Percentiles rank a stretch among this genome's conserved stretches.
Evolutionary conservation across 2,888 invertebrate species (phyloP).

Genomic region (Serripes groenlandicus): DNA sequence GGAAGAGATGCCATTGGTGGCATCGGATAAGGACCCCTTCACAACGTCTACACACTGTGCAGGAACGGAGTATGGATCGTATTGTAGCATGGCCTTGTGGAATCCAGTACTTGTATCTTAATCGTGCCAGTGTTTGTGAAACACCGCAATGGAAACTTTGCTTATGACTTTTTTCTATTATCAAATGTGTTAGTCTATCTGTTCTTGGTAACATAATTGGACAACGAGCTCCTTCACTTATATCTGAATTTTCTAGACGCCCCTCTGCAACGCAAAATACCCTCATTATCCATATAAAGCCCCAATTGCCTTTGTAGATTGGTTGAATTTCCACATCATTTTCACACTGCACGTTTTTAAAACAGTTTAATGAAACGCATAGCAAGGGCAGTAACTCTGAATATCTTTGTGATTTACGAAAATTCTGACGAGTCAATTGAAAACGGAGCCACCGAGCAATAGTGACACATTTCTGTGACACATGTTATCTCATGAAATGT

Average conservation of each 20-base stretch:
- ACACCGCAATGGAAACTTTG: neutral
- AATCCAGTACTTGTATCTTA: neutral
- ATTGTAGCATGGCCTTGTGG: neutral
- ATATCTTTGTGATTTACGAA: slow-evolving; percentile 2
- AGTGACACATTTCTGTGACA: neutral
- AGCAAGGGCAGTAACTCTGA: slow-evolving; percentile 7
- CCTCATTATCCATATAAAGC: slow-evolving; percentile 18
- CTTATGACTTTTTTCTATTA: slow-evolving; percentile 19
- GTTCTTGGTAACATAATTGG: slow-evolving; percentile 27
- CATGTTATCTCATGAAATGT: neutral
- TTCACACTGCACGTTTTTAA: neutral
- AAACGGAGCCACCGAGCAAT: neutral
- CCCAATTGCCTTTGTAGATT: slow-evolving; percentile 12
- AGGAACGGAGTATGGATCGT: neutral
- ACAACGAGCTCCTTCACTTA: slow-evolving; percentile 19
- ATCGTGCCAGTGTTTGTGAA: neutral
- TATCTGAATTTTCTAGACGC: slow-evolving; percentile 17
- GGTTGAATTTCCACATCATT: neutral
- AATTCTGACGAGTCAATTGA: neutral
- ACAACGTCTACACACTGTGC: neutral
- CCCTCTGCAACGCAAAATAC: slow-evolving; percentile 30
- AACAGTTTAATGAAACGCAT: slow-evolving; percentile 2
- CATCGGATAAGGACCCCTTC: slow-evolving; percentile 4
- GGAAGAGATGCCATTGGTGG: neutral
- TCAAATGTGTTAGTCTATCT: slow-evolving; percentile 14